Evolutionary conservation across 92 coral and sea anemone species (phyloP), one percentile per base, ranked within the genome.

Genomic region (Porites rus): DNA sequence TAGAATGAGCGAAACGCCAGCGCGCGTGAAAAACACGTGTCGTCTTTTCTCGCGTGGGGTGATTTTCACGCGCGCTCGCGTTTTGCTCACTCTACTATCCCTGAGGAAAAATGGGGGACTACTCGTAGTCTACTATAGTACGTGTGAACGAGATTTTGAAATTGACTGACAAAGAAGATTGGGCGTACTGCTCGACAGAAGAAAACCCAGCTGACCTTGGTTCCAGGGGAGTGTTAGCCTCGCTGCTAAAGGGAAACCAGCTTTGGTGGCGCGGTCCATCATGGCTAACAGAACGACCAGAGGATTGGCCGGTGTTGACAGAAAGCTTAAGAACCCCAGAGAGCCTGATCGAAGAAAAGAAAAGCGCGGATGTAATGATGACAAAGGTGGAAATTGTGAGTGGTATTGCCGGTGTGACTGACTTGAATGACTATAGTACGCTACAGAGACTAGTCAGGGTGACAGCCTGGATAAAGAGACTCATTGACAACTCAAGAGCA

Each of bases 181-280:
- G 24, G 24, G 24, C 24, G 24, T 22, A 22, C 24, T 22, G 24
- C 24, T 22, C 24, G 24, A 22, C 24, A 22, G 24, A 22, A 22
- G 24, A 22, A 22, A 22, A 22, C 24, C 91, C 92, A 0, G 91
- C 93, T 11, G 24, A 22, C 24, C 63, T 89, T 19, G 93, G 93
- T 38, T 85, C 90, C 31, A 78, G 93, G 43, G 93, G 90, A 20
- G 54, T 46, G 61, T 28, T 77, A 1, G 92, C 92, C 13, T 76
- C 92, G 5, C 72, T 84, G 31, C 66, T 88, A 8, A 88, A 81
- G 22, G 74, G 58, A 56, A 20, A 69, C 31, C 66, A 82, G 70
- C 78, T 88, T 12, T 88, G 91, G 91, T 81, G 92, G 82, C 19
- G 80, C 9, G 85, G 86, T 7, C 80, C 90, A 9, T 17, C 28